Conservation (phyloP, 2,888 invertebrate genomes). For the Caenorhabditis uteleia region DNA sequence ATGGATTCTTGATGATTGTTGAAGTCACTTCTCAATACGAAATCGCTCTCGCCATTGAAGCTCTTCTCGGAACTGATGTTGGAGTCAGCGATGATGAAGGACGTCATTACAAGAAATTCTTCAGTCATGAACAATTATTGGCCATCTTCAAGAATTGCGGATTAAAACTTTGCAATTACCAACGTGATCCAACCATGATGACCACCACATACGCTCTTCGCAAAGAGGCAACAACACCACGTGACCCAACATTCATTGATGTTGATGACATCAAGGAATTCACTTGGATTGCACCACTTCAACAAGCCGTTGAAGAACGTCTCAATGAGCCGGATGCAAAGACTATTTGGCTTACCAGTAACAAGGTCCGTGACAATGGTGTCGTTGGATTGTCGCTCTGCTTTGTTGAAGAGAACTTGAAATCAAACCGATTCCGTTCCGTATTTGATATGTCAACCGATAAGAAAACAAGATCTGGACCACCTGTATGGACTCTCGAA, state of each 20-base stretch:
- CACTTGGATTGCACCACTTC: conserved; percentile 68
- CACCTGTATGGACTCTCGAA: conserved; percentile 51
- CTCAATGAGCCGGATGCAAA: conserved; percentile 75
- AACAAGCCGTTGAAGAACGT: conserved; percentile 75
- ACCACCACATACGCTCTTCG: conserved; percentile 63
- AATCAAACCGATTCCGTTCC: conserved; percentile 67
- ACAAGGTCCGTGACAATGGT: conserved; percentile 76
- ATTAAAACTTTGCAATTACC: conserved; percentile 63
- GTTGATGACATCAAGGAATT: conserved; percentile 68
- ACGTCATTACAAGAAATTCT: conserved; percentile 60
- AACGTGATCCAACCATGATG: conserved; percentile 57
- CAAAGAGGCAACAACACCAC: conserved; percentile 43
- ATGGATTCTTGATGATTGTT: conserved; percentile 71
- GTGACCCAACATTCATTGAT: conserved; percentile 65
- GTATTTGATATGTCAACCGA: conserved; percentile 65
- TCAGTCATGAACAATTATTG: conserved; percentile 57
- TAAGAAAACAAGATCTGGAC: conserved; percentile 54
- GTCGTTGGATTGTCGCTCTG: conserved; percentile 89
- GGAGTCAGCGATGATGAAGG: conserved; percentile 27
- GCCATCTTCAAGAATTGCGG: conserved; percentile 61
- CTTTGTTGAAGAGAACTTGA: conserved; percentile 73
- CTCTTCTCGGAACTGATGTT: conserved; percentile 53
- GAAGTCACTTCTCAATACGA: conserved; percentile 71
- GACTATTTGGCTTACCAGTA: conserved; percentile 75
- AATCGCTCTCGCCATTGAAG: conserved; percentile 55